Base-by-base conservation (phyloP, 2,797 vertebrate species). In the Sebastes itinus region DNA sequence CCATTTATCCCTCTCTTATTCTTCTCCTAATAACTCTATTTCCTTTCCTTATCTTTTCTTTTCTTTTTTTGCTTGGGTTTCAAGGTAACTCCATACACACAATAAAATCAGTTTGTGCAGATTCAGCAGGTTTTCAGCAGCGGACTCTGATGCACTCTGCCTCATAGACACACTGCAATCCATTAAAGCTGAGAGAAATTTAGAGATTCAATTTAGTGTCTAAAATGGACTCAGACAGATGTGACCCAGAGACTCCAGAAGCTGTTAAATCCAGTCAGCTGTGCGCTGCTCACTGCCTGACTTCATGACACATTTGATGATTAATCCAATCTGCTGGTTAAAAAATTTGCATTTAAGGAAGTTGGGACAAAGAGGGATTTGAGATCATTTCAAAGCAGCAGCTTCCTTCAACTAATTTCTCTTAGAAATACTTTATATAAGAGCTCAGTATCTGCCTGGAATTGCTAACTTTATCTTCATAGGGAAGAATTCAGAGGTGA, bases 181-280 rank as follows among this genome's bases (percentile, higher is more conserved):
- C 49, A 77, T 61, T 66, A 68, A 74, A 80, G 71, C n/a, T 55
- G 25, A 72, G 70, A 20, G 71, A 66, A 13, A 72, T 68, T 46
- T 60, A 62, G 55, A 83, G 61, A 84, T 67, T 70, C 12, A 77
- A 62, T 77, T 80, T 55, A 55, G 35, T 27, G 28, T 77, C 30
- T 25, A 14, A 75, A 77, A 78, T 69, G 4, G 61, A 83, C 42
- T 52, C 7, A 12, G 12, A 25, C 52, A 14, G 77, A 83, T 73
- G 72, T 78, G 72, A 82, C 68, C 73, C 32, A 1, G 32, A 58
- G 35, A 55, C 70, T 78, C 16, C 60, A 54, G 49, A 65, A 84
- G 73, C 58, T 68, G 64, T 32, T 54, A 61, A 68, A 58, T 81
- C 75, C 22, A 42, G 28, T 62, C 54, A 72, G 32, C 27, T 33